A percentile compares a stretch with the other conserved stretches of the same genome.
Conservation (phyloP, 2,888 invertebrate genomes). For the Dinocampus coccinellae region DNA sequence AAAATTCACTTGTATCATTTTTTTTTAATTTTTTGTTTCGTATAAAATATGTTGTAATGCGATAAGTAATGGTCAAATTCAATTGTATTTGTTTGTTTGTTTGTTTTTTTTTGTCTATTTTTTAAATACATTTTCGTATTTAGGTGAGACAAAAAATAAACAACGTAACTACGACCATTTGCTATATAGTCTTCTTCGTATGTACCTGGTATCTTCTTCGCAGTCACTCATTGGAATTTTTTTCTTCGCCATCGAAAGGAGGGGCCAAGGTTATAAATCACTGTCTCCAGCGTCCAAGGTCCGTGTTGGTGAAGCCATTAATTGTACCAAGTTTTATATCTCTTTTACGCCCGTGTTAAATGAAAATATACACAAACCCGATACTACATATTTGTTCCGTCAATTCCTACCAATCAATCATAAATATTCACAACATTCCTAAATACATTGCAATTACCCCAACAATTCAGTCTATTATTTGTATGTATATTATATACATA, state of each 20-base stretch:
- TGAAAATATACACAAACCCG: slow-evolving; percentile 35
- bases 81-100: too few species aligned
- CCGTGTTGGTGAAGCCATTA: slow-evolving; percentile 47
- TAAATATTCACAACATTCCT: not conserved
- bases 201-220: slow-evolving; percentile 8
- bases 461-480: not conserved
- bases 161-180: not conserved
- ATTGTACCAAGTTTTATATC: slow-evolving; percentile 48
- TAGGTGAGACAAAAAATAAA: not conserved
- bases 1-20: not conserved
- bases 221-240: slow-evolving; percentile 25
- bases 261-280: slow-evolving; percentile 47
- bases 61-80: not conserved
- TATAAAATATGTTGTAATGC: not conserved
- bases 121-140: not conserved
- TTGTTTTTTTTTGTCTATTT: too few species aligned
- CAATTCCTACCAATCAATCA: slow-evolving; percentile 20
- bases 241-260: slow-evolving; percentile 40
- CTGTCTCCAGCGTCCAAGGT: slow-evolving; percentile 24
- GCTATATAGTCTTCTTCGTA: not conserved
- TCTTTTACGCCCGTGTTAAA: slow-evolving; percentile 44
- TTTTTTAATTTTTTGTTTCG: too few species aligned
- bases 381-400: slow-evolving; percentile 16
- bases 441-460: not conserved
- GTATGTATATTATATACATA: not conserved